Conservation (phyloP, 1,140 invertebrate genomes). For the Harpegnathos saltator region DNA sequence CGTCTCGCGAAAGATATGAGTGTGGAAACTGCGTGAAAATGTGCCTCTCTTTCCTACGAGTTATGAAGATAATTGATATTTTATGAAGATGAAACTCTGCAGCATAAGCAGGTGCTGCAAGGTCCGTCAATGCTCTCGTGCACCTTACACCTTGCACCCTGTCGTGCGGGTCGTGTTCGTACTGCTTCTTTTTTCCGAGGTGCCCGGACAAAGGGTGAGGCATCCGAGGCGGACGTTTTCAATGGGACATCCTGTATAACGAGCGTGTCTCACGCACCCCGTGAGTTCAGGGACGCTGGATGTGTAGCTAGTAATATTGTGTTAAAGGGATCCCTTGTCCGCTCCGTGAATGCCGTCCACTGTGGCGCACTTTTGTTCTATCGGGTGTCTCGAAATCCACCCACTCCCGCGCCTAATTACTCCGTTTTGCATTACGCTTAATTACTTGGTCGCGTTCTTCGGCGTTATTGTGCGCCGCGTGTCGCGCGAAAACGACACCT, state of each 20-base stretch:
- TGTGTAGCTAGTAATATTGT: constrained; percentile 73
- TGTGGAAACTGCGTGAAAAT: neutral
- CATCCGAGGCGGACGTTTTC: constrained; percentile 68
- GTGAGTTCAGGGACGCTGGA: constrained; percentile 76
- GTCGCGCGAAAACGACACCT: neutral
- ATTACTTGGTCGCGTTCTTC: constrained; percentile 23
- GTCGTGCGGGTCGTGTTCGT: neutral
- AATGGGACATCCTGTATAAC: constrained; percentile 74
- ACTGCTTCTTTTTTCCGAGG: constrained; percentile 39
- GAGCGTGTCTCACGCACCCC: constrained; percentile 71
- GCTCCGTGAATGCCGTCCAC: constrained; percentile 75
- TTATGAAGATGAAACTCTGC: neutral
- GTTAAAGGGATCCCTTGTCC: constrained; percentile 78
- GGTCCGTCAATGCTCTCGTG: neutral
- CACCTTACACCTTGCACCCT: constrained; percentile 36
- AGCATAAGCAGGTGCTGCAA: constrained; percentile 24
- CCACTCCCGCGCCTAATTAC: constrained; percentile 28
- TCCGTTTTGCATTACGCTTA: constrained; percentile 31
- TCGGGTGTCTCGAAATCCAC: constrained; percentile 57
- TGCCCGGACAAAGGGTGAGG: constrained; percentile 56
- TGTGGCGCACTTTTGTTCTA: constrained; percentile 71
- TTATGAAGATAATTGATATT: constrained; percentile 1
- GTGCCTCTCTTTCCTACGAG: neutral
- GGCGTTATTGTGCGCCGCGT: neutral
- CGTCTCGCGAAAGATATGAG: neutral